phyloP scores from a whole-genome alignment of 1,140 invertebrate species.

The Drosophila pandora region DNA sequence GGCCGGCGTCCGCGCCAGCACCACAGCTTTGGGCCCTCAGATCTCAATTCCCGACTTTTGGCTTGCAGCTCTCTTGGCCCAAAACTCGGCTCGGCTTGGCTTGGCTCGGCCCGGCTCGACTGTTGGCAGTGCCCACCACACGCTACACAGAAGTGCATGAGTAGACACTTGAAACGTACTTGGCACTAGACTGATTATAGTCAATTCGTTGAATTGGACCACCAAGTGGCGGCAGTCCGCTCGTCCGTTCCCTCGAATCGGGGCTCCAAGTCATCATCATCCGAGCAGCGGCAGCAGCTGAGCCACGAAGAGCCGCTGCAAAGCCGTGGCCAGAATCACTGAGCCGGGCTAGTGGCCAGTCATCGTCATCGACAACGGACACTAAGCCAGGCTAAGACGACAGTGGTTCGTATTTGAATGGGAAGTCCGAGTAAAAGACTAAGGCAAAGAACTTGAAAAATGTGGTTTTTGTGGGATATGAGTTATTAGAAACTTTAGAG shows the following conservation, averaged over 20 bases:
- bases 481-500: background rate
- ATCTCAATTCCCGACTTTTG: background rate
- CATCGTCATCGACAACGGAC: slow-evolving; percentile 56
- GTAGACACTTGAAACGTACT: slow-evolving; percentile 81
- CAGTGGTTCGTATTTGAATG: slow-evolving; percentile 28
- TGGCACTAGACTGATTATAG: slow-evolving; percentile 82
- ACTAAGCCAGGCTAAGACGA: slow-evolving; percentile 9
- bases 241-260: slow-evolving; percentile 39
- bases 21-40: slow-evolving; percentile 13
- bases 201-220: slow-evolving; percentile 82
- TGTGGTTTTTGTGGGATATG: background rate
- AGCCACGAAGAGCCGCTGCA: slow-evolving; percentile 16
- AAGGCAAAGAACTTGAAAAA: background rate
- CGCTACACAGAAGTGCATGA: slow-evolving; percentile 68
- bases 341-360: slow-evolving; percentile 67
- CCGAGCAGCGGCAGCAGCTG: slow-evolving; percentile 10
- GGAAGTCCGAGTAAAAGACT: background rate
- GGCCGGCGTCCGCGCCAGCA: slow-evolving; percentile 25
- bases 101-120: slow-evolving; percentile 15
- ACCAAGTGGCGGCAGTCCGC: slow-evolving; percentile 62
- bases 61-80: slow-evolving; percentile 12
- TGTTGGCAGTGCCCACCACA: slow-evolving; percentile 38
- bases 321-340: slow-evolving; percentile 39
- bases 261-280: slow-evolving; percentile 38
- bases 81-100: slow-evolving; percentile 6